A percentile compares a stretch with the other conserved stretches of the same genome.
These are phyloP conservation scores for Cebidichthys violaceus DNA, from an alignment of 2,113 vertebrate species.

Conservation along the genomic window DNA sequence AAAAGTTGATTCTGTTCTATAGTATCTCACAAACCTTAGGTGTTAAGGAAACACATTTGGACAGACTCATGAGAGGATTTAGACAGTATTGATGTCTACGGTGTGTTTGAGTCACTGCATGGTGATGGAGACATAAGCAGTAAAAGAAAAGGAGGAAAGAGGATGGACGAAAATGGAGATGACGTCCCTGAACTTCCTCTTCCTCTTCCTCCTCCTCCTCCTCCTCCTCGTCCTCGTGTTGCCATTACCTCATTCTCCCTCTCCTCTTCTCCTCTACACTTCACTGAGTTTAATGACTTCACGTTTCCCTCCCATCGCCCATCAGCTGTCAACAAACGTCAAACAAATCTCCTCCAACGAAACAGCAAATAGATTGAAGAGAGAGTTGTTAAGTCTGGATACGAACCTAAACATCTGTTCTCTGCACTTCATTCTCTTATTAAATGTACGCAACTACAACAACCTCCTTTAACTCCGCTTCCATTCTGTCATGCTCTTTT, in stretches of 20 bases:
- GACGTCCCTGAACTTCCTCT: not conserved
- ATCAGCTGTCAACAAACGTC: not conserved
- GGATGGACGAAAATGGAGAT: not conserved
- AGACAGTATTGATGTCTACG: not conserved
- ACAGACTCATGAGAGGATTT: not conserved
- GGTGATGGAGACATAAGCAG: not conserved
- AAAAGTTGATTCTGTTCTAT: not conserved
- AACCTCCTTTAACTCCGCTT: not conserved
- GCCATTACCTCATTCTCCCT: not conserved
- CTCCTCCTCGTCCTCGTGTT: not conserved
- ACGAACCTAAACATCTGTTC: not conserved
- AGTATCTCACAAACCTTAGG: not conserved
- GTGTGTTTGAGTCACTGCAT: not conserved
- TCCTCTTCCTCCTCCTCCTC: not conserved
- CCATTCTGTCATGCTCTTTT: not conserved
- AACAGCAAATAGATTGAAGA: not conserved
- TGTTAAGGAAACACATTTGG: not conserved
- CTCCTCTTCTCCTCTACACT: conserved; percentile 10
- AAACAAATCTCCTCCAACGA: not conserved
- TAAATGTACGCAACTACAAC: not conserved
- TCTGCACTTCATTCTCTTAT: not conserved
- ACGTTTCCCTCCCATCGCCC: not conserved
- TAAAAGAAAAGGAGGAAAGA: not conserved
- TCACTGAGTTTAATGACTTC: conserved; percentile 49
- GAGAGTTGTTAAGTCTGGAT: not conserved